Evolutionary conservation across 2,113 vertebrate species (phyloP).

Genomic region (Tor tambroides): DNA sequence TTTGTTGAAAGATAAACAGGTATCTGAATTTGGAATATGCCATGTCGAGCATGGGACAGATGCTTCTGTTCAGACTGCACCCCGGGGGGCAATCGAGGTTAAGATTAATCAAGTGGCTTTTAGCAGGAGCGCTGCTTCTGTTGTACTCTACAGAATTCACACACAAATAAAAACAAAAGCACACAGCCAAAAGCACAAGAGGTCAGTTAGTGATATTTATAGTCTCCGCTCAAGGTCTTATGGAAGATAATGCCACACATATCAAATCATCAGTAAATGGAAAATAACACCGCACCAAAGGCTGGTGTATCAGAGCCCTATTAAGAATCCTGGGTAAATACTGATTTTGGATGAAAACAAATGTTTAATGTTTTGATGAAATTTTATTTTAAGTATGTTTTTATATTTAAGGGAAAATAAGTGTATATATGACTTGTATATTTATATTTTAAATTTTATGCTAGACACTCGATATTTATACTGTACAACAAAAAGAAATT

Average conservation of each 20-base stretch:
- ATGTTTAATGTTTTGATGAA: neutral
- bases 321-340: neutral
- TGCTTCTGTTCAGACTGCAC: conserved; percentile 50
- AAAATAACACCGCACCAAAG: conserved; percentile 7
- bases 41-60: conserved; percentile 41
- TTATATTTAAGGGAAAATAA: too few species aligned
- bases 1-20: conserved; percentile 22
- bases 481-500: too few species aligned
- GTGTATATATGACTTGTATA: too few species aligned
- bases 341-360: neutral
- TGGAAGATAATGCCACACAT: conserved; percentile 44
- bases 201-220: conserved; percentile 32
- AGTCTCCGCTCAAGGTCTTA: conserved; percentile 37
- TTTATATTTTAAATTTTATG: too few species aligned
- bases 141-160: conserved; percentile 17
- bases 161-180: conserved; percentile 40
- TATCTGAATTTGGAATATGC: conserved; percentile 30
- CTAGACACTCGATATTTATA: too few species aligned
- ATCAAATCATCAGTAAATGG: conserved; percentile 25
- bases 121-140: conserved; percentile 30
- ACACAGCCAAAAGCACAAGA: conserved; percentile 28
- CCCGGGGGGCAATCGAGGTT: conserved; percentile 48
- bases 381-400: too few species aligned
- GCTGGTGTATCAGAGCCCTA: neutral
- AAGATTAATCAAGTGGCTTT: conserved; percentile 61